A percentile compares a stretch with the other conserved stretches of the same genome.
Conservation (phyloP, 1,140 invertebrate species). For the Melipona quadrifasciata region DNA sequence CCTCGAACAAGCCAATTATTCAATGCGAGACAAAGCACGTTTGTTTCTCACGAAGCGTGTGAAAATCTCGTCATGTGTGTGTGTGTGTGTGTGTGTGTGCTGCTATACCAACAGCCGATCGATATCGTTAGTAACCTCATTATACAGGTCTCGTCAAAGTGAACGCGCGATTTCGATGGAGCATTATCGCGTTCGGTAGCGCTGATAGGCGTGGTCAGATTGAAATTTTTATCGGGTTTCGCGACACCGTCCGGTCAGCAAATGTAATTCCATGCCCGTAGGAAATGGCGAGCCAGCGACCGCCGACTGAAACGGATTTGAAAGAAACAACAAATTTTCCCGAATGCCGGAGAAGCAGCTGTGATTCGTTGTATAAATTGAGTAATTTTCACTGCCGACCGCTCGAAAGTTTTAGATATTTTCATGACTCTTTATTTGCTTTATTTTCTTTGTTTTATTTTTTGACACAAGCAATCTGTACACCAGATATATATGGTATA, state of each 20-base stretch:
- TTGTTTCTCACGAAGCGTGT: background rate
- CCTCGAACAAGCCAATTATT: background rate
- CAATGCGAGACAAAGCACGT: background rate
- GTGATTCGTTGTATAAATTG: slow-evolving; percentile 39
- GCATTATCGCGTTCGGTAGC: background rate
- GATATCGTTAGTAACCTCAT: background rate
- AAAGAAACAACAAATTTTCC: slow-evolving; percentile 1
- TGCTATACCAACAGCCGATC: background rate
- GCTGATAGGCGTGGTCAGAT: background rate
- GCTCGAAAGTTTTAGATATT: background rate
- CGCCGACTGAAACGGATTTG: slow-evolving; percentile 13
- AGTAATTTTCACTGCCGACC: slow-evolving; percentile 28
- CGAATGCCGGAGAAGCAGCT: too few relatives aligned
- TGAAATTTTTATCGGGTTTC: slow-evolving; percentile 27
- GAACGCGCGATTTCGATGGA: background rate
- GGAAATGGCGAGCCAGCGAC: background rate
- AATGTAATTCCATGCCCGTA: slow-evolving; percentile 33
- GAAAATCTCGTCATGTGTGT: background rate
- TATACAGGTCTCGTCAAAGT: slow-evolving; percentile 3
- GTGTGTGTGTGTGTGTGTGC: too few relatives aligned
- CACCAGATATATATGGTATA: too few relatives aligned
- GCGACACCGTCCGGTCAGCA: background rate
- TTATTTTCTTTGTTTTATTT: background rate
- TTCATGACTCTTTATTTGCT: background rate
- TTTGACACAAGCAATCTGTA: too few relatives aligned